phyloP scores from a whole-genome alignment of 2,797 vertebrate genomes.

The Trichosurus vulpecula region DNA sequence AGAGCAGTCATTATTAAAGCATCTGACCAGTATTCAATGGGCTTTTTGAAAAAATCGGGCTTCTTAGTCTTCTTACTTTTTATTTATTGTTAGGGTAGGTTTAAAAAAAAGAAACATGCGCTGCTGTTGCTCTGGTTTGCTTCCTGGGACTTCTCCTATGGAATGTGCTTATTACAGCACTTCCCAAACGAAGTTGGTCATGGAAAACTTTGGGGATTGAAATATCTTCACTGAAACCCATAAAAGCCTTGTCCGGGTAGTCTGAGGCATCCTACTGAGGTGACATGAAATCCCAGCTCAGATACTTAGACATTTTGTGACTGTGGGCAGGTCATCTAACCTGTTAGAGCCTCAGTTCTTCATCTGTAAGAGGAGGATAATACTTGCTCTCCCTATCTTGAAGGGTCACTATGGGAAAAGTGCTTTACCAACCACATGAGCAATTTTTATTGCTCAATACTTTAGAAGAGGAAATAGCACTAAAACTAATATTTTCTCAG shows the following conservation, averaged over 20 bases:
- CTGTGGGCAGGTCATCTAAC: not conserved
- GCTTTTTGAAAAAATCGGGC: too few relatives aligned
- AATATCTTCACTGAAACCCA: not conserved
- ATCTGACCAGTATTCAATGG: not conserved
- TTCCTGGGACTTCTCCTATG: conserved; percentile 1
- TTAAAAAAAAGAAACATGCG: not conserved
- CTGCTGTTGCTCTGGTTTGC: not conserved
- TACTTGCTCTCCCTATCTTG: not conserved
- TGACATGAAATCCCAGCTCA: not conserved
- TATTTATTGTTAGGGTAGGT: not conserved
- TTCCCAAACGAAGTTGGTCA: conserved; percentile 50
- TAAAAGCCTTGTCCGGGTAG: not conserved
- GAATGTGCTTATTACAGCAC: not conserved
- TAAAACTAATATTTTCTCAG: not conserved
- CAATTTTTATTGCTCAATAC: not conserved
- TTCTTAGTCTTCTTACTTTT: not conserved
- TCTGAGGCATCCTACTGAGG: not conserved
- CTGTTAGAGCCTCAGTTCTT: not conserved
- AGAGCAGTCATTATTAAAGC: conserved; percentile 3
- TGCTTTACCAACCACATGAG: not conserved
- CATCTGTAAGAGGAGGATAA: not conserved
- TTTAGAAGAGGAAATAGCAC: not conserved
- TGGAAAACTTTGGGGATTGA: not conserved
- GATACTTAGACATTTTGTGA: not conserved
- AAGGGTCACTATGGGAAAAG: not conserved